A percentile compares a stretch with the other conserved stretches of the same genome.
phyloP scores from a whole-genome alignment of 2,888 invertebrate species.

The Luffia ferchaultella region DNA sequence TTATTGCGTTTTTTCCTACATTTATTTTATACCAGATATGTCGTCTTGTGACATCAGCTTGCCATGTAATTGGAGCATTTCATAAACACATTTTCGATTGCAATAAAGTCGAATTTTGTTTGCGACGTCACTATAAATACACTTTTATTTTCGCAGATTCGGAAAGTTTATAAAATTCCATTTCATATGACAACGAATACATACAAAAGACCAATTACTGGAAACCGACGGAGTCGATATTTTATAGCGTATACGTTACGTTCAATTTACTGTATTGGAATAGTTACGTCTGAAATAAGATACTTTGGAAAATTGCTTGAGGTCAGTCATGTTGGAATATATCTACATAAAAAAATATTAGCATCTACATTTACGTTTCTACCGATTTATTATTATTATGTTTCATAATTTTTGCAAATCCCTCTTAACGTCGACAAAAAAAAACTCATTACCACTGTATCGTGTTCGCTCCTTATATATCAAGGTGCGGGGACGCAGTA shows the following conservation, averaged over 20 bases:
- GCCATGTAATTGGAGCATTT: not conserved
- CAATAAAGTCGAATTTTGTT: not conserved
- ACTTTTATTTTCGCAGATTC: conserved; percentile 15
- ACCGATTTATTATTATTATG: not conserved
- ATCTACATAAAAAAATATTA: not conserved
- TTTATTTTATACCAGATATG: conserved; percentile 30
- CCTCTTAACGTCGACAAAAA: no score
- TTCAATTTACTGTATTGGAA: not conserved
- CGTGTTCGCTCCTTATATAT: no score
- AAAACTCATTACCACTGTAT: not conserved
- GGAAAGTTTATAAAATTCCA: no score
- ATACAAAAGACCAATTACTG: not conserved
- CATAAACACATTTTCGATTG: not conserved
- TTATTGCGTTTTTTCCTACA: conserved; percentile 48
- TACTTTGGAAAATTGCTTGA: not conserved
- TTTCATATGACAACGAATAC: not conserved
- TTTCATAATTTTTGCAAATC: no score
- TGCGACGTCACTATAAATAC: not conserved
- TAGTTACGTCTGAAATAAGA: not conserved
- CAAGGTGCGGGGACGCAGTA: conserved; percentile 20
- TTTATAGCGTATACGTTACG: not conserved
- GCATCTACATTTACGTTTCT: not conserved
- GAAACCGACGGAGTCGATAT: not conserved
- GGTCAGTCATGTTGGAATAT: not conserved
- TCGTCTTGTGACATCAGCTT: conserved; percentile 10